Conservation (phyloP, 92 coral and sea anemone genomes). For the Siderastrea radians region DNA sequence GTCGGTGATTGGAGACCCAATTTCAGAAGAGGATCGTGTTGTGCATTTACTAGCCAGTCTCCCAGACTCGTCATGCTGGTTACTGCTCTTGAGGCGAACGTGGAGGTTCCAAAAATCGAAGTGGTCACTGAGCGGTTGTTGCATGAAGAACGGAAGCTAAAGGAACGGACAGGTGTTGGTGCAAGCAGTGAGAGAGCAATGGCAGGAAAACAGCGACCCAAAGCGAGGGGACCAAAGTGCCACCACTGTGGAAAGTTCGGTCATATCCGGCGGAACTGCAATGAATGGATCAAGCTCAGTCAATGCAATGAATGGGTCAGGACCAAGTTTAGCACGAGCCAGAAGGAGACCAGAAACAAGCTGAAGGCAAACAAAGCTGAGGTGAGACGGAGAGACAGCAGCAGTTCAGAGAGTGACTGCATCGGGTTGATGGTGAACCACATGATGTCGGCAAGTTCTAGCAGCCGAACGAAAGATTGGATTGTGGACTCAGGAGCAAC, state of each 20-base stretch:
- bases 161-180: conserved; percentile 45
- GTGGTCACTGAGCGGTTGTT: conserved; percentile 76
- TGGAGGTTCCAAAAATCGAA: conserved; percentile 65
- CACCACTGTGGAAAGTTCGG: conserved; percentile 57
- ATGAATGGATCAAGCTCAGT: not conserved
- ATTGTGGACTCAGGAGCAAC: too few species aligned
- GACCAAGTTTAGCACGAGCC: not conserved
- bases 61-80: conserved; percentile 77
- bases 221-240: conserved; percentile 63
- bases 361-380: conserved; percentile 46
- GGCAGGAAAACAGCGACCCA: conserved; percentile 24
- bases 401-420: conserved; percentile 67
- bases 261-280: conserved; percentile 49
- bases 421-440: conserved; percentile 50
- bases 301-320: too few species aligned
- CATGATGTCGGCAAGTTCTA: too few species aligned
- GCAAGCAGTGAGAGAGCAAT: conserved; percentile 33
- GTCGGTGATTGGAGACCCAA: too few species aligned
- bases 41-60: too few species aligned
- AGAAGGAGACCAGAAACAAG: conserved; percentile 32
- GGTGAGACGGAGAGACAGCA: conserved; percentile 36
- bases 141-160: conserved; percentile 73
- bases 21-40: too few species aligned
- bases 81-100: conserved; percentile 81
- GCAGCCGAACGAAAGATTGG: too few species aligned